Percentiles rank a stretch among this genome's conserved stretches.
These are phyloP conservation scores for Plectrocnemia conspersa DNA, from an alignment of 1,140 invertebrate genomes.

Conservation along the genomic window DNA sequence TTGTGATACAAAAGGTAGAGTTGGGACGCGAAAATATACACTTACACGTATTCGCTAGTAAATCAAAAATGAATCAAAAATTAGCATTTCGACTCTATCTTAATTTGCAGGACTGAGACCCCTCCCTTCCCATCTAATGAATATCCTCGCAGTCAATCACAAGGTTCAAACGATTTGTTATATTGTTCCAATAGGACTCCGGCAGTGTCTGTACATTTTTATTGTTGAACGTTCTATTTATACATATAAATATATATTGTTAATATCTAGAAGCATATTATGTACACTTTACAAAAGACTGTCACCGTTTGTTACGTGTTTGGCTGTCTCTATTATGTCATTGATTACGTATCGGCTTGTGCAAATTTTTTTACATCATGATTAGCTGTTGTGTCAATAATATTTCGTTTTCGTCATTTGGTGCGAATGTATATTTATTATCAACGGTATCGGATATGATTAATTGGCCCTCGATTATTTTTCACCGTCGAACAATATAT, in stretches of 20 bases:
- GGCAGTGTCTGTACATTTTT: slow-evolving; percentile 29
- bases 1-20: slow-evolving; percentile 2
- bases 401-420: slow-evolving; percentile 18
- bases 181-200: no score
- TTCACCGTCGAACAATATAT: slow-evolving; percentile 17
- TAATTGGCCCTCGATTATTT: slow-evolving; percentile 36
- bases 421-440: slow-evolving; percentile 14
- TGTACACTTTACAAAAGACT: slow-evolving; percentile 34
- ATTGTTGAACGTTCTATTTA: slow-evolving; percentile 28
- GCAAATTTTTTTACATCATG: background rate
- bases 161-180: no score
- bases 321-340: slow-evolving; percentile 21
- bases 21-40: no score
- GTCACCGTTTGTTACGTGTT: slow-evolving; percentile 34
- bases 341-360: slow-evolving; percentile 11
- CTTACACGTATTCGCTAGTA: no score
- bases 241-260: no score
- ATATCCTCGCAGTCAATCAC: no score
- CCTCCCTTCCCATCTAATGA: no score
- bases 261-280: slow-evolving; percentile 32
- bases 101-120: no score
- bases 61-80: no score
- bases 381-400: background rate
- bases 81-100: no score
- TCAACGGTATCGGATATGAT: slow-evolving; percentile 10